Percentiles rank a stretch among this genome's conserved stretches.
These are phyloP conservation scores for Accipiter cooperii DNA, from an alignment of 2,113 vertebrate species.

Conservation along the genomic window DNA sequence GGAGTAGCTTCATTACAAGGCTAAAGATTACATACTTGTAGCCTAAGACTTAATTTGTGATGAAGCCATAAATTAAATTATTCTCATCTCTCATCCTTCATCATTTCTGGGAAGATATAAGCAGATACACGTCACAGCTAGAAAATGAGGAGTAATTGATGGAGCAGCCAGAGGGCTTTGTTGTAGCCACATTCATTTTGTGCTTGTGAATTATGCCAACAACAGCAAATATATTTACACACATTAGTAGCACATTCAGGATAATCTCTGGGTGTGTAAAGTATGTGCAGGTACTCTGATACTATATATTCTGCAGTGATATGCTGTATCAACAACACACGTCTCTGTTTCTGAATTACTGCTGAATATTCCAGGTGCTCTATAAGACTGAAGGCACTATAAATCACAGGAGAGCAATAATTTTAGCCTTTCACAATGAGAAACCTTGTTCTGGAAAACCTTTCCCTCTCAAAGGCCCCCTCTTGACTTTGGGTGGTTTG, in stretches of 20 bases:
- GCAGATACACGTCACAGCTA: not conserved
- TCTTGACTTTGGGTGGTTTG: not conserved
- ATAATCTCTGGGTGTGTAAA: not conserved
- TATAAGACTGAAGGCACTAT: not conserved
- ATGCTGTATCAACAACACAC: not conserved
- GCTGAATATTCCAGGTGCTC: conserved; percentile 16
- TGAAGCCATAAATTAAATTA: not conserved
- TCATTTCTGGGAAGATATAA: not conserved
- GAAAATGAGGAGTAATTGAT: conserved; percentile 1
- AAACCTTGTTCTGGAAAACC: conserved; percentile 14
- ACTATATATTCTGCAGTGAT: not conserved
- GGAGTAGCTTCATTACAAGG: not conserved
- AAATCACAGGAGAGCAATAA: conserved; percentile 34
- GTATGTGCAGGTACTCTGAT: not conserved
- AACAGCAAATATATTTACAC: not conserved
- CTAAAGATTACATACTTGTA: not conserved
- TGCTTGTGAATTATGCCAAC: not conserved
- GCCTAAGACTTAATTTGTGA: conserved; percentile 4
- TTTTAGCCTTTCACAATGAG: conserved; percentile 10
- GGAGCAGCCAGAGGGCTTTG: not conserved
- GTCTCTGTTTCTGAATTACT: not conserved
- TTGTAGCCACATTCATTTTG: not conserved
- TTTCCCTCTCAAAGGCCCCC: not conserved
- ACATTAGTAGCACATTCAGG: not conserved
- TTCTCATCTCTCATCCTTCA: not conserved